These are phyloP conservation scores for Stegana nigrithorax DNA, from an alignment of 2,888 invertebrate species.

Conservation along the genomic window DNA sequence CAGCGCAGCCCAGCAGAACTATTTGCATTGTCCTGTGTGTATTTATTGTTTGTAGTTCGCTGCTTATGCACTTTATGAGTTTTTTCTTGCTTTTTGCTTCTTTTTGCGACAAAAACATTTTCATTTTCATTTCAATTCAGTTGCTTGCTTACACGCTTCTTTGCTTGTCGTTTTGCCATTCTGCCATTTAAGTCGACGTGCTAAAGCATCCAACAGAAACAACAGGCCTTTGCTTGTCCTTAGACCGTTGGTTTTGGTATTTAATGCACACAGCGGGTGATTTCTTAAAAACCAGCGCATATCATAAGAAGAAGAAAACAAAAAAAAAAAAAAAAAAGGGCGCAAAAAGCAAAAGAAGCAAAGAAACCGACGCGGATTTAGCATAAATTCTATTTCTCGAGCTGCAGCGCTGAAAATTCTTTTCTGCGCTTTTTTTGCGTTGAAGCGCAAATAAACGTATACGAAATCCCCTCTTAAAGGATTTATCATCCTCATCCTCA, in stretches of 20 bases:
- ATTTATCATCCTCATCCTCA: constrained; percentile 32
- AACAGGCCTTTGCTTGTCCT: background rate
- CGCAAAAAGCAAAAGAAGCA: background rate
- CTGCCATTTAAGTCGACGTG: no score
- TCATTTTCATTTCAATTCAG: background rate
- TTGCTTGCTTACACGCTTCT: no score
- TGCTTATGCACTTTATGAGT: constrained; percentile 11
- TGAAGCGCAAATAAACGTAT: constrained; percentile 30
- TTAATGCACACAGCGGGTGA: constrained; percentile 25
- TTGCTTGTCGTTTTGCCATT: background rate
- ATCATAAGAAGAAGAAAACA: no score
- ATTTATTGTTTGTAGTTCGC: constrained; percentile 9
- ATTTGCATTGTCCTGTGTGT: constrained; percentile 14
- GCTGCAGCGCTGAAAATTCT: constrained; percentile 6
- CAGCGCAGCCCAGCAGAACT: background rate
- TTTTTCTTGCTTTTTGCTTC: background rate
- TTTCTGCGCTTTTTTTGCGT: background rate
- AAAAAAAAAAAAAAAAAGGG: no score
- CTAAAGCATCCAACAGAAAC: no score
- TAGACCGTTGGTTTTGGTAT: background rate
- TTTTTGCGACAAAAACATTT: background rate
- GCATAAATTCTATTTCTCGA: constrained; percentile 27
- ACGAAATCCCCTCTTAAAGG: constrained; percentile 35
- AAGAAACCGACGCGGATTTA: constrained; percentile 29
- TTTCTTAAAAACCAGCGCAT: no score